Percentiles rank a stretch among this genome's conserved stretches.
These are phyloP conservation scores for Amaurobius ferox DNA, from an alignment of 2,888 invertebrate genomes.

Conservation along the genomic window DNA sequence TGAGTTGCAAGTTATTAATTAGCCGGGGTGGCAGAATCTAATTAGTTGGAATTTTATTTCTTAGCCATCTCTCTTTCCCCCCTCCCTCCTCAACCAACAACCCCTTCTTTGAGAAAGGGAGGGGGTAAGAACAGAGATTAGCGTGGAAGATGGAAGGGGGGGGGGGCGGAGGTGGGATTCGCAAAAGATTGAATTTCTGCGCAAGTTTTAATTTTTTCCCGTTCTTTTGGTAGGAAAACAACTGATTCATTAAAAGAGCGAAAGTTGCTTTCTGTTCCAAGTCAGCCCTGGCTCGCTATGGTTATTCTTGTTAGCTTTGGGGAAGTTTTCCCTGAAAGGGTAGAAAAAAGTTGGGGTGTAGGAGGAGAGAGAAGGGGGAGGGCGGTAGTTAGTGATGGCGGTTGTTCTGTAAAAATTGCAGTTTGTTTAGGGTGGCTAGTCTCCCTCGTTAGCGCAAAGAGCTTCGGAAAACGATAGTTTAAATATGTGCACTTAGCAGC, in stretches of 20 bases:
- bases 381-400: conserved; percentile 9
- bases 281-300: conserved; percentile 1
- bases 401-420: conserved; percentile 13
- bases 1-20: conserved; percentile 69
- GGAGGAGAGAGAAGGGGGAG: neutral
- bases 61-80: conserved; percentile 15
- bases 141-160: conserved; percentile 21
- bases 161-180: conserved; percentile 22
- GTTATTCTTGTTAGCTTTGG: conserved; percentile 18
- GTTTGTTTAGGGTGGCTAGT: neutral
- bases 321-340: neutral
- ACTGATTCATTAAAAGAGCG: conserved; percentile 42
- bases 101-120: conserved; percentile 9
- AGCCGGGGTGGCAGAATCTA: conserved; percentile 66
- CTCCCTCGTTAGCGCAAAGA: neutral
- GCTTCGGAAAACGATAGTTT: conserved; percentile 15
- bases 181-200: conserved; percentile 57
- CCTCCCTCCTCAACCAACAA: neutral
- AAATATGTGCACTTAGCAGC: neutral
- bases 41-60: conserved; percentile 71
- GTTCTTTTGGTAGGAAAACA: conserved; percentile 20
- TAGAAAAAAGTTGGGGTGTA: too few relatives aligned
- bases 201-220: conserved; percentile 5
- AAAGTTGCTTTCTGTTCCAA: conserved; percentile 18
- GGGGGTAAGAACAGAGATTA: neutral